Evolutionary conservation across 1,140 invertebrate species (phyloP).

Genomic region (Drosophila ercepeae): DNA sequence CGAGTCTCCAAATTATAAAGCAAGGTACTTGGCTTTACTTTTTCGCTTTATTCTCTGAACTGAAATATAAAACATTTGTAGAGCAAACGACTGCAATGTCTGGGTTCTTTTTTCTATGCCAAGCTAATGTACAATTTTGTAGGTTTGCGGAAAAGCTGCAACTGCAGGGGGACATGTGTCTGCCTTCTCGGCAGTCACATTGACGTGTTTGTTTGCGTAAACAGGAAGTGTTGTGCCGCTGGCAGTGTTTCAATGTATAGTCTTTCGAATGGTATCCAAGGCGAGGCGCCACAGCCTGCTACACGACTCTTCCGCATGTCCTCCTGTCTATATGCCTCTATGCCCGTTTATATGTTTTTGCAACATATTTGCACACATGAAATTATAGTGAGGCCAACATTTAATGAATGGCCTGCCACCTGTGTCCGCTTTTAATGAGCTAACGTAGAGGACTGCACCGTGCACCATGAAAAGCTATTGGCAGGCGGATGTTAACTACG

Average conservation of each 20-base stretch:
- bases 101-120: conserved; percentile 27
- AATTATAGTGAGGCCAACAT: conserved; percentile 63
- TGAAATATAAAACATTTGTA: too few species aligned
- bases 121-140: conserved; percentile 65
- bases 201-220: conserved; percentile 76
- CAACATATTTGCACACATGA: conserved; percentile 70
- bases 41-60: too few species aligned
- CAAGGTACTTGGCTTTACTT: not conserved
- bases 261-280: conserved; percentile 27
- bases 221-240: conserved; percentile 76
- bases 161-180: not conserved
- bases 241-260: conserved; percentile 49
- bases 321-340: not conserved
- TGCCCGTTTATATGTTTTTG: conserved; percentile 48
- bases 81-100: not conserved
- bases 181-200: conserved; percentile 51
- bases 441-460: conserved; percentile 14
- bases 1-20: conserved; percentile 8
- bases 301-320: not conserved
- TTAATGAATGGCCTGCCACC: conserved; percentile 67
- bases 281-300: conserved; percentile 26
- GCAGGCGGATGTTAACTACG: conserved; percentile 25
- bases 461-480: conserved; percentile 17
- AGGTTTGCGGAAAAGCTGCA: conserved; percentile 15
- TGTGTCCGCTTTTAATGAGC: conserved; percentile 34